A percentile compares a stretch with the other conserved stretches of the same genome.
Evolutionary conservation across 2,113 vertebrate genomes (phyloP).

Genomic region (Nothobranchius kuhntae): DNA sequence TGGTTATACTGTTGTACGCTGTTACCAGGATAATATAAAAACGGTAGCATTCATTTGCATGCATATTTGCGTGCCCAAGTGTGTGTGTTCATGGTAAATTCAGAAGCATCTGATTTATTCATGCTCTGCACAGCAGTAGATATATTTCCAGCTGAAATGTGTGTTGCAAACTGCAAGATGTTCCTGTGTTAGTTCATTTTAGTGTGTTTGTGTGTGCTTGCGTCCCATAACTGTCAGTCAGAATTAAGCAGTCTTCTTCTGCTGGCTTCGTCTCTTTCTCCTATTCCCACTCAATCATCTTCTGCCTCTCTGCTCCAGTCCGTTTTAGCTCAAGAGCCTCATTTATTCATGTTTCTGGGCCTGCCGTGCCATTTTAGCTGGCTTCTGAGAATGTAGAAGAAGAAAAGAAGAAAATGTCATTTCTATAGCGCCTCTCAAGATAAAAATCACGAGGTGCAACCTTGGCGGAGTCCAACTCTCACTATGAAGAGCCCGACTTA

Average conservation of each 20-base stretch:
- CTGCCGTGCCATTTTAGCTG: slow-evolving; percentile 52
- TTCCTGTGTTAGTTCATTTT: background rate
- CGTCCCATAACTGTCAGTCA: slow-evolving; percentile 44
- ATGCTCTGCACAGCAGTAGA: slow-evolving; percentile 46
- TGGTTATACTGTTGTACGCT: slow-evolving; percentile 25
- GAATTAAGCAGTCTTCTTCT: slow-evolving; percentile 18
- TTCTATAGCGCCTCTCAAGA: too few relatives aligned
- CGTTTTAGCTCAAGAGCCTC: slow-evolving; percentile 50
- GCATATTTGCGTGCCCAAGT: background rate
- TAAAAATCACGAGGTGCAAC: too few relatives aligned
- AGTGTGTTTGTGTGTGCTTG: background rate
- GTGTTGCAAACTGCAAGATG: background rate
- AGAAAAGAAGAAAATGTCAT: too few relatives aligned
- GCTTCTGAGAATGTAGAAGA: slow-evolving; percentile 39
- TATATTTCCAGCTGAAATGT: slow-evolving; percentile 43
- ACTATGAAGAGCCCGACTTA: too few relatives aligned
- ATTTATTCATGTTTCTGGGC: slow-evolving; percentile 74
- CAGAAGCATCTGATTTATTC: slow-evolving; percentile 58
- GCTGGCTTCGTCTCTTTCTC: slow-evolving; percentile 12
- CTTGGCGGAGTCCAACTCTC: too few relatives aligned
- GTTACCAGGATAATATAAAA: slow-evolving; percentile 21
- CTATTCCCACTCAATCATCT: slow-evolving; percentile 12
- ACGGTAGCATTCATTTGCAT: slow-evolving; percentile 3
- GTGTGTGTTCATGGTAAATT: slow-evolving; percentile 50
- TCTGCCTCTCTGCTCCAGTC: slow-evolving; percentile 18